These are phyloP conservation scores for Nycticryphes semicollaris DNA, from an alignment of 2,113 vertebrate species.

Conservation along the genomic window DNA sequence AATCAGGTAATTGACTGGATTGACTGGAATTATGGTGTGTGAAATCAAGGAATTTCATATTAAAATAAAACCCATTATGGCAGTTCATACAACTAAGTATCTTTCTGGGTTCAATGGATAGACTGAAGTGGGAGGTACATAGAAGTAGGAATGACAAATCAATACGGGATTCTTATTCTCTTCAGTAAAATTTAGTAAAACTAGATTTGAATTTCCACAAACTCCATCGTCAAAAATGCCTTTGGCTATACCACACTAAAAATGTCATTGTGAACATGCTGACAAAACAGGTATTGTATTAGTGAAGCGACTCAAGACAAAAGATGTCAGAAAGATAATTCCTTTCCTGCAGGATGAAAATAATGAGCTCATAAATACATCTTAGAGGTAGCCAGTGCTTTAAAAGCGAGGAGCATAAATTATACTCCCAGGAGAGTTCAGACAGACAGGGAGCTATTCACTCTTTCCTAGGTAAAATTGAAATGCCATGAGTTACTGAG, in stretches of 20 bases:
- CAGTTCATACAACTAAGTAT: neutral
- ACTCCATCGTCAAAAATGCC: slow-evolving; percentile 8
- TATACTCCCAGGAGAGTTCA: slow-evolving; percentile 7
- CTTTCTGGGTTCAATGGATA: neutral
- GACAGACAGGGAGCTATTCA: slow-evolving; percentile 25
- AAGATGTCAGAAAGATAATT: slow-evolving; percentile 7
- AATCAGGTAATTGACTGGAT: neutral
- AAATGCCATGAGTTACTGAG: slow-evolving; percentile 40
- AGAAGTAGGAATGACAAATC: slow-evolving; percentile 10
- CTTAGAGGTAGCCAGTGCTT: slow-evolving; percentile 39
- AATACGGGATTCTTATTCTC: neutral
- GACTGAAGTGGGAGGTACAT: neutral
- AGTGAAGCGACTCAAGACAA: slow-evolving; percentile 36
- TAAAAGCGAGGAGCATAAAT: slow-evolving; percentile 40
- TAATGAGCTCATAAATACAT: slow-evolving; percentile 63
- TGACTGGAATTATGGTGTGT: neutral
- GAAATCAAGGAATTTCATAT: neutral
- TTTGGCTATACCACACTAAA: neutral
- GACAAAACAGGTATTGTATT: slow-evolving; percentile 40
- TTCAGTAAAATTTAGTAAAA: neutral
- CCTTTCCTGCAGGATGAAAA: slow-evolving; percentile 46
- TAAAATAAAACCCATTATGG: neutral
- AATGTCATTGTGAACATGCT: slow-evolving; percentile 4
- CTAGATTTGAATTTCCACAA: slow-evolving; percentile 8
- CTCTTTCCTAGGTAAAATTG: slow-evolving; percentile 38